A percentile compares a stretch with the other conserved stretches of the same genome.
Conservation (phyloP, 2,888 invertebrate genomes). For the Tipula confusa region DNA sequence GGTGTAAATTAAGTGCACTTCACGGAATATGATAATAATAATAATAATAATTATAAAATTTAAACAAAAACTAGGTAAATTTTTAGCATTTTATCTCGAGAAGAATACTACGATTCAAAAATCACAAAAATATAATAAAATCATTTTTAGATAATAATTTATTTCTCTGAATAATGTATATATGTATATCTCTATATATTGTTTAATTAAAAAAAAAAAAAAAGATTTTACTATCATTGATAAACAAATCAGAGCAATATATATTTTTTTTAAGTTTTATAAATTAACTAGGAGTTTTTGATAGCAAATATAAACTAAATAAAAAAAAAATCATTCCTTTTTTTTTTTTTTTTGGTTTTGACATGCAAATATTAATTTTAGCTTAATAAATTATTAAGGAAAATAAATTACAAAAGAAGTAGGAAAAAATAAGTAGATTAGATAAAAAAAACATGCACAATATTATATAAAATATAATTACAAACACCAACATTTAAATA, state of each 20-base stretch:
- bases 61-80: background rate
- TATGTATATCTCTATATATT: no score
- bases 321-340: background rate
- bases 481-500: constrained; percentile 29
- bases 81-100: background rate
- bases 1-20: background rate
- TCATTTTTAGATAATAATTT: background rate
- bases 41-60: background rate
- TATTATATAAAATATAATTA: background rate
- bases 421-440: constrained; percentile 27
- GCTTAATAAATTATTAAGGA: constrained; percentile 20
- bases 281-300: background rate
- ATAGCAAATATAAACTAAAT: background rate
- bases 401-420: background rate
- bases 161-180: constrained; percentile 1
- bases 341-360: background rate
- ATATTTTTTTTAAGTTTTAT: background rate
- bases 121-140: background rate
- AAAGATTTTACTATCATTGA: background rate
- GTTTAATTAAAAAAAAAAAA: constrained; percentile 8
- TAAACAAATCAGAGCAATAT: background rate
- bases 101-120: background rate
- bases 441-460: constrained; percentile 26
- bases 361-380: constrained; percentile 27
- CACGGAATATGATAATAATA: background rate